Evolutionary conservation across 2,113 vertebrate species (phyloP).

Genomic region (Himantopus leucocephalus): DNA sequence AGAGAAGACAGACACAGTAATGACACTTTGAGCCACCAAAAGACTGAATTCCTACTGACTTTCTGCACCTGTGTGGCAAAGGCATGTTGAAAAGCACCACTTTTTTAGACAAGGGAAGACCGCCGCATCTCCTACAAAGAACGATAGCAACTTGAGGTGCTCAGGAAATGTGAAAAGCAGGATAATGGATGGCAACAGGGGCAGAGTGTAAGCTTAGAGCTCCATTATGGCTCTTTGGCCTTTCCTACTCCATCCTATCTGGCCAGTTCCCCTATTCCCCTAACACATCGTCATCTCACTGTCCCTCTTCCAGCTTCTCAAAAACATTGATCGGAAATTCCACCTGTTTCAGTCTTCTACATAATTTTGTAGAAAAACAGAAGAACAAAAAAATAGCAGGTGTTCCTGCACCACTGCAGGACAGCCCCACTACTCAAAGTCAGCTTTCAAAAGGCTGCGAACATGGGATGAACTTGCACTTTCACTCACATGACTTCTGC

Average conservation of each 20-base stretch:
- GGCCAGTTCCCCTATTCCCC: not conserved
- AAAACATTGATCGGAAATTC: not conserved
- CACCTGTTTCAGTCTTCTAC: not conserved
- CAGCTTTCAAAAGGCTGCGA: not conserved
- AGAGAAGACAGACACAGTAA: not conserved
- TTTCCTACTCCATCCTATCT: not conserved
- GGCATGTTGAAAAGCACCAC: not conserved
- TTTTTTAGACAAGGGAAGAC: not conserved
- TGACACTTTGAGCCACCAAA: not conserved
- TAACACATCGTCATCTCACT: not conserved
- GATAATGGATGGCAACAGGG: not conserved
- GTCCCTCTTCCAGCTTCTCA: not conserved
- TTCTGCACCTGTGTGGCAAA: not conserved
- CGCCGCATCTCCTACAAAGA: not conserved
- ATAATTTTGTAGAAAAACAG: not conserved
- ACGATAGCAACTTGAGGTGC: not conserved
- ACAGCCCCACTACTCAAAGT: not conserved
- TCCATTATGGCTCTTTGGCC: not conserved
- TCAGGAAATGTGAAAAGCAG: not conserved
- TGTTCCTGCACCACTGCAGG: not conserved
- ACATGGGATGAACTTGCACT: not conserved
- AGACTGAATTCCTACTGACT: not conserved
- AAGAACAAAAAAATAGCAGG: not conserved
- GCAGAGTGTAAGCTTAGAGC: not conserved
- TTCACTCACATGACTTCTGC: not conserved